These are phyloP conservation scores for Carduelis carduelis DNA, from an alignment of 2,797 vertebrate genomes.

Conservation along the genomic window DNA sequence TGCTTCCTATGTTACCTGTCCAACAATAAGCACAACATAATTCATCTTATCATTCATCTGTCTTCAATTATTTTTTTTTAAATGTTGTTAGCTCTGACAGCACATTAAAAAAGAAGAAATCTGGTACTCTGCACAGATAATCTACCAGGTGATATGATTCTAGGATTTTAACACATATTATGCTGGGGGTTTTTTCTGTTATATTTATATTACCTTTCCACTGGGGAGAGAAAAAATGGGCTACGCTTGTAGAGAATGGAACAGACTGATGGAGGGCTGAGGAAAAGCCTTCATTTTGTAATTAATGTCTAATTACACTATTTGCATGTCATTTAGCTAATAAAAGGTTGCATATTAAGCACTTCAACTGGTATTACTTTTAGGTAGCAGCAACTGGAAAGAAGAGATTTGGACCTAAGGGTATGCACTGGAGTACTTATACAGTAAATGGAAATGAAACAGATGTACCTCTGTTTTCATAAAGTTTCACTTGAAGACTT, in stretches of 20 bases:
- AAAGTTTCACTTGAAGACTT: neutral
- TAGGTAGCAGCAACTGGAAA: neutral
- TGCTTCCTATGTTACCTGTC: neutral
- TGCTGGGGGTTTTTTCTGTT: neutral
- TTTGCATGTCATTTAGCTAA: neutral
- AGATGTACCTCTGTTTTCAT: constrained; percentile 9
- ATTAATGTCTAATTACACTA: neutral
- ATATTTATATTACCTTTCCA: neutral
- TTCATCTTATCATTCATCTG: neutral
- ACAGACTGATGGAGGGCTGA: neutral
- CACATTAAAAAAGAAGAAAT: neutral
- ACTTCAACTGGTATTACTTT: neutral
- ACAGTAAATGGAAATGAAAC: neutral
- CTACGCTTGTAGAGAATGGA: neutral
- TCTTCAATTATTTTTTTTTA: neutral
- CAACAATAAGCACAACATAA: neutral
- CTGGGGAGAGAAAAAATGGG: neutral
- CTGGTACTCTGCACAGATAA: neutral
- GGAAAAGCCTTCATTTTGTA: neutral
- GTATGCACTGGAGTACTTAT: neutral
- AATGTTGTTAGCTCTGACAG: neutral
- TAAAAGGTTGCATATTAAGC: neutral
- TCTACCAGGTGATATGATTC: neutral
- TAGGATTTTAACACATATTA: neutral
- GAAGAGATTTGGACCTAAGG: neutral